phyloP scores from a whole-genome alignment of 2,888 invertebrate genomes.

The Spodoptera picta region DNA sequence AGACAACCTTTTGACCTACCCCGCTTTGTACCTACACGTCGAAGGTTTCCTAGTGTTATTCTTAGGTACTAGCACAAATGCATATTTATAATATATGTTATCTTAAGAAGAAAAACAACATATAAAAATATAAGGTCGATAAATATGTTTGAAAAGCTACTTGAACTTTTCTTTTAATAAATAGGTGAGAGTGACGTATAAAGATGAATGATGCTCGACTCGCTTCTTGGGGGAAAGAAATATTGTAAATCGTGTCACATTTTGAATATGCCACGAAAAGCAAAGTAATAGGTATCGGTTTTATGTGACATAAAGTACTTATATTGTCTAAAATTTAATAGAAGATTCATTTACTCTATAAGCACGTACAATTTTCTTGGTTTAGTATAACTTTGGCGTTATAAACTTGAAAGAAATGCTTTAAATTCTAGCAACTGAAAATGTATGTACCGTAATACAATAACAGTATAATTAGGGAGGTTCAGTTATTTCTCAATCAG shows the following conservation, averaged over 20 bases:
- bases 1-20: slow-evolving; percentile 7
- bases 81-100: too few relatives aligned
- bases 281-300: slow-evolving; percentile 40
- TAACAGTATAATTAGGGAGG: too few relatives aligned
- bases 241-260: slow-evolving; percentile 51
- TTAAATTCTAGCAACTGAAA: background rate
- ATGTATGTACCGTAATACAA: background rate
- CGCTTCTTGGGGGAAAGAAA: slow-evolving; percentile 32
- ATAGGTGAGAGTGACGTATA: slow-evolving; percentile 48
- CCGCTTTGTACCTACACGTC: background rate
- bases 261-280: slow-evolving; percentile 33
- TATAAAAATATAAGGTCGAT: slow-evolving; percentile 16
- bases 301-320: slow-evolving; percentile 25
- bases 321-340: slow-evolving; percentile 17
- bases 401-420: slow-evolving; percentile 6
- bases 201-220: slow-evolving; percentile 60
- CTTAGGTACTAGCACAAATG: too few relatives aligned
- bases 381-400: slow-evolving; percentile 9
- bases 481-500: too few relatives aligned
- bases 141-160: slow-evolving; percentile 24
- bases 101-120: too few relatives aligned
- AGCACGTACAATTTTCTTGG: slow-evolving; percentile 7
- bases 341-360: slow-evolving; percentile 8
- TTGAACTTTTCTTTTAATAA: slow-evolving; percentile 47
- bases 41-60: background rate